Evolutionary conservation across 2,797 vertebrate genomes (phyloP).

Genomic region (Mormyrops boulengeri): DNA sequence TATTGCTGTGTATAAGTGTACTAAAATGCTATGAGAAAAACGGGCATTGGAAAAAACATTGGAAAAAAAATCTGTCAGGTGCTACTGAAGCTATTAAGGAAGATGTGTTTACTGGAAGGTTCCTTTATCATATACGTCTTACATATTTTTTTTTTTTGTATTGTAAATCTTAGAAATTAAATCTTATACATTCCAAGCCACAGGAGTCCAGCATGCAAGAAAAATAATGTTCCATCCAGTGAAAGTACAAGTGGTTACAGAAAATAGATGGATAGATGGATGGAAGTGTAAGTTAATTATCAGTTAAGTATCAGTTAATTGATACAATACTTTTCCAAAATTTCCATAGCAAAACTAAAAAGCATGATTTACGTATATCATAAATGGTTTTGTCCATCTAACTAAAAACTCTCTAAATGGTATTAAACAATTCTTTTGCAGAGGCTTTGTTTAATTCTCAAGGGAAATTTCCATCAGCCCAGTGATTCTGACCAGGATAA

Average conservation of each 20-base stretch:
- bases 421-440: not conserved
- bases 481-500: not conserved
- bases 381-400: not conserved
- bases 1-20: not conserved
- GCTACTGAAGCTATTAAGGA: not conserved
- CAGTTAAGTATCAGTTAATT: not conserved
- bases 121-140: not conserved
- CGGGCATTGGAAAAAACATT: not conserved
- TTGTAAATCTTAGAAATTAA: not conserved
- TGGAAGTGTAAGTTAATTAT: not conserved
- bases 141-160: not conserved
- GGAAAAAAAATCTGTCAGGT: not conserved
- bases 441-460: not conserved
- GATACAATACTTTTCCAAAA: not conserved
- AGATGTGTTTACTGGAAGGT: not conserved
- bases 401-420: not conserved
- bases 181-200: not conserved
- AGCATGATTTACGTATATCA: not conserved
- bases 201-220: not conserved
- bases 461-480: not conserved
- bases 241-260: not conserved
- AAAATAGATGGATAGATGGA: not conserved
- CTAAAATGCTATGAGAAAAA: not conserved
- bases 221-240: not conserved
- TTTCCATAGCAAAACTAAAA: not conserved